phyloP scores from a whole-genome alignment of 2,888 invertebrate genomes.

The Thymelicus sylvestris region DNA sequence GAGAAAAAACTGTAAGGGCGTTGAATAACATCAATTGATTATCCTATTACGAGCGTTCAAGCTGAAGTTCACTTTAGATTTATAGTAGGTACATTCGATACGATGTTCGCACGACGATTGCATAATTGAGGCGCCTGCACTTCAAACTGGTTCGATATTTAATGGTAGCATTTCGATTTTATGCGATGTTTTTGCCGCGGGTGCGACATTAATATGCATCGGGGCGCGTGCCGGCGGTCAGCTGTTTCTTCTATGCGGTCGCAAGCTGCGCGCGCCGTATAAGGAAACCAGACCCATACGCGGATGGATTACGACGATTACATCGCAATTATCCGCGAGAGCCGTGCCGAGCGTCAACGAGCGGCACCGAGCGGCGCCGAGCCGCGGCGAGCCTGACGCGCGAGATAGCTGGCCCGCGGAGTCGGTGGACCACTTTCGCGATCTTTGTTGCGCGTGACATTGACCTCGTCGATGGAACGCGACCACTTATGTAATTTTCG shows the following conservation, averaged over 20 bases:
- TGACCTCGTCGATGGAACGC: conserved; percentile 64
- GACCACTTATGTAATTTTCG: conserved; percentile 71
- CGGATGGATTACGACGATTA: conserved; percentile 82
- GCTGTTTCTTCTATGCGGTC: conserved; percentile 80
- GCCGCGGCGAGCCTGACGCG: conserved; percentile 48
- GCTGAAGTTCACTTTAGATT: conserved; percentile 44
- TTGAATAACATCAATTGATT: conserved; percentile 57
- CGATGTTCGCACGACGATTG: conserved; percentile 32
- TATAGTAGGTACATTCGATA: conserved; percentile 23
- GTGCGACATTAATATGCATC: conserved; percentile 78
- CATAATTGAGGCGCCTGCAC: conserved; percentile 71
- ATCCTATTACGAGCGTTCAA: conserved; percentile 52
- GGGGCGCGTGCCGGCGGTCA: conserved; percentile 80
- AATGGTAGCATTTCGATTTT: conserved; percentile 73
- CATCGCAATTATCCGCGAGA: conserved; percentile 78
- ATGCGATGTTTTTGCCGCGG: conserved; percentile 66
- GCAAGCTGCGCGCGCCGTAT: conserved; percentile 80
- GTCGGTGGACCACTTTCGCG: conserved; percentile 74
- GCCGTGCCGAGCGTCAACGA: conserved; percentile 49
- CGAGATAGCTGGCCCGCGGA: too few species aligned
- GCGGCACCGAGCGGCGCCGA: conserved; percentile 51
- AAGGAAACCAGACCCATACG: conserved; percentile 72
- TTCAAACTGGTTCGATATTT: conserved; percentile 67
- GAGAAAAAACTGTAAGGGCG: conserved; percentile 46
- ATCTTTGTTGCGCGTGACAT: conserved; percentile 77